Evolutionary conservation across 2,797 vertebrate genomes (phyloP), one percentile per base, ranked within the genome.

Genomic region (Melanotaenia nigrans): DNA sequence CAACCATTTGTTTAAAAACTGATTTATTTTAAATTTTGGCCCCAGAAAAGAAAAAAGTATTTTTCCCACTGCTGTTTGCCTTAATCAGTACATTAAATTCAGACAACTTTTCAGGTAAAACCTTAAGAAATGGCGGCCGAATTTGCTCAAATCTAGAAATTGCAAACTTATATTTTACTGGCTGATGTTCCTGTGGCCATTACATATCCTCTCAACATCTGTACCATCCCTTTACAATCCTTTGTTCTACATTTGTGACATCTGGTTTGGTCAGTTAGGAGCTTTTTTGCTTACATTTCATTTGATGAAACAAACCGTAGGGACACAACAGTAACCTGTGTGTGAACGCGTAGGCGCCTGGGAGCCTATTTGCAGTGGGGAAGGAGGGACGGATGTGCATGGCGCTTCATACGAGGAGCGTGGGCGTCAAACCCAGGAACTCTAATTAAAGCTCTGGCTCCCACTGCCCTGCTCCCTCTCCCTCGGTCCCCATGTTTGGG

Each of bases 381-480:
- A 80, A 71, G 81, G 73, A 79, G 79, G 78, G 35, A 62, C 20
- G 36, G 60, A 35, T 49, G 61, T 68, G 25, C 74, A 77, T 58
- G 71, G 77, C 56, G 81, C 88, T 84, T 91, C 79, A 56, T 82
- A 77, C 40, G 68, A 88, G 78, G 77, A 59, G 75, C 86, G 91
- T 90, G 86, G 92, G 91, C 88, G 88, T 91, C 66, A 65, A 77
- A 83, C 89, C 87, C 84, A 75, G 89, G 88, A 80, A 83, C 80
- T 79, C 88, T 92, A 93, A 92, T 92, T 91, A 91, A 88, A 89
- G 85, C 84, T 77, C 68, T 18, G 71, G 84, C 84, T 87, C 82
- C 85, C 75, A 55, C 81, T 75, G 89, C 83, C 76, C 54, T 14
- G 80, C 82, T 71, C 76, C 65, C 42, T 81, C 76, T 91, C 90